Evolutionary conservation across 2,113 vertebrate species (phyloP).

Genomic region (Chloebia gouldiae): DNA sequence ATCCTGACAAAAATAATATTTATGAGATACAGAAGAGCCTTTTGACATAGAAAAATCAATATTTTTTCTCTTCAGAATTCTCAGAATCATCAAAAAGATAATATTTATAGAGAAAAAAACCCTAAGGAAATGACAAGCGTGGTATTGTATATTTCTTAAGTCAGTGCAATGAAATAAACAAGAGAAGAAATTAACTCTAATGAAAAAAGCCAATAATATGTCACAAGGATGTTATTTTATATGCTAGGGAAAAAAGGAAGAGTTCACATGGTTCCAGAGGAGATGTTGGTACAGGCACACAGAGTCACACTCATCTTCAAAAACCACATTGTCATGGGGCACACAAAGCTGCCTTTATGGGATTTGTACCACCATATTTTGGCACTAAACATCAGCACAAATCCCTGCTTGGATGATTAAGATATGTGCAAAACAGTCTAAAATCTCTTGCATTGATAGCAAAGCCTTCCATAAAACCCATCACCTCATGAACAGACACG

Average conservation of each 20-base stretch:
- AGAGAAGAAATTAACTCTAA: constrained; percentile 44
- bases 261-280: not conserved
- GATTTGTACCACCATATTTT: not conserved
- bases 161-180: constrained; percentile 36
- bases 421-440: not conserved
- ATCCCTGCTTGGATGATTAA: not conserved
- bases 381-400: not conserved
- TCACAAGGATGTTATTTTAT: not conserved
- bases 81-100: constrained; percentile 35
- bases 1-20: constrained; percentile 64
- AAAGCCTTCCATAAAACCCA: not conserved
- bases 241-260: not conserved
- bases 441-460: fast-evolving
- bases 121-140: not conserved
- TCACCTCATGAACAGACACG: fast-evolving
- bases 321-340: not conserved
- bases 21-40: constrained; percentile 37
- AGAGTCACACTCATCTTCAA: not conserved
- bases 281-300: not conserved
- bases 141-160: not conserved
- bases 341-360: not conserved
- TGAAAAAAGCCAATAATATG: not conserved
- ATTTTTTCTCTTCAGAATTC: constrained; percentile 14
- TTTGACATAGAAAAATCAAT: constrained; percentile 49
- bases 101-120: not conserved